Evolutionary conservation across 1,140 invertebrate genomes (phyloP), one percentile per base, ranked within the genome.

Genomic region (Coelopa frigida): DNA sequence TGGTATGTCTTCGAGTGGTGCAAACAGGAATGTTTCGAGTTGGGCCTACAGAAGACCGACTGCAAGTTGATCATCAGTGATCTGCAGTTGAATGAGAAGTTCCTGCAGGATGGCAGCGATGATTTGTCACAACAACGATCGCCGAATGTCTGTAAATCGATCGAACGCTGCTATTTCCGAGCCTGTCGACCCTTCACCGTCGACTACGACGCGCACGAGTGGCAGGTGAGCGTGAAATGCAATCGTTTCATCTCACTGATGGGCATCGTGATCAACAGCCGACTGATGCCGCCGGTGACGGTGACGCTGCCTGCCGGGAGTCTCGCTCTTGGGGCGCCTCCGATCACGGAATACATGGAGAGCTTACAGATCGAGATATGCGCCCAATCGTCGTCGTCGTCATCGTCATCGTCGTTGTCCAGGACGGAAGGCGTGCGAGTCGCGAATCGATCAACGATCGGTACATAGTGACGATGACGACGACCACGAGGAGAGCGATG

Each of bases 1-100:
- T 67, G 64, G 61, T 68, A 62, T 38, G 59, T 68, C 8, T 62
- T 57, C 20, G 61, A 68, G 35, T 68, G 64, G 64, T 68, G 61
- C 10, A 61, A 61, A n/a, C 61, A 59, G 35, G 64, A 68, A 36
- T 68, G 65, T 27, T 48, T 53, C 33, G 54, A 60, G 42, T 39
- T 51, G 6, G 61, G 60, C 1, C 47, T 68, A 1, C 36, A 46
- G 10, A 39, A 52, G 6, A 50, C 44, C 1, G 56, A 66, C 36
- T 56, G 42, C 21, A 33, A 14, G 1, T 7, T 49, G 8, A 42
- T 53, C 14, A 43, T 53, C 17, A 32, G 51, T 17, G 51, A 53
- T 45, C 26, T 56, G 1, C 18, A 54, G 31, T 22, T 54, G n/a
- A 31, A 24, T 6, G 40, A 45, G 1, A n/a, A n/a, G n/a, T n/a